Evolutionary conservation across 2,888 invertebrate species (phyloP), one percentile per base, ranked within the genome.

Genomic region (Hecatera dysodea): DNA sequence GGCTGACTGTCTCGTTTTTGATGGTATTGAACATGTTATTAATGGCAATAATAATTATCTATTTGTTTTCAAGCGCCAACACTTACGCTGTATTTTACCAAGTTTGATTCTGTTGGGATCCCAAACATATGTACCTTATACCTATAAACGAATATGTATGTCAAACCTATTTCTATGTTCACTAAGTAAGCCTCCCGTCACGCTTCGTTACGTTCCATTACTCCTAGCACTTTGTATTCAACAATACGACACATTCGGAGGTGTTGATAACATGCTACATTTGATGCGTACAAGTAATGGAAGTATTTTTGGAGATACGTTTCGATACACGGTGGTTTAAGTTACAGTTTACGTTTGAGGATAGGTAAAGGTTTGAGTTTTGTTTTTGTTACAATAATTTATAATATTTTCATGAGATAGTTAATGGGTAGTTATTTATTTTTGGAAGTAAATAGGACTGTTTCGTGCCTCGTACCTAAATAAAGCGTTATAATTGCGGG

Each of bases 181-280:
- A 39, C 75, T 82, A 69, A 81, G 84, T 68, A 65, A 73, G 60
- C 72, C 27, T 59, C 52, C 63, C 66, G 72, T 55, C 63, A 17
- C 74, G 57, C 62, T 67, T 67, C 75, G 81, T 71, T 68, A 68
- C 83, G 75, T 82, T 77, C 80, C 83, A 84, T 84, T 84, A 84
- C 62, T 29, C 71, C 60, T 11, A 50, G 39, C 55, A 82, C 64
- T 80, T 83, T 67, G 68, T 79, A 72, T 84, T 74, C 72, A 42
- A 80, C 67, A 75, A 68, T 68, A 71, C 61, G 29, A 62, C 70
- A 68, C 75, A 78, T 80, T 77, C 55, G 46, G 29, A 73, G 74
- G 85, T 77, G 75, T 75, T 80, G 83, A 85, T 83, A 78, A 68
- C 70, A 76, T 65, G 68, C 55, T 71, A 78, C 83, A 72, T 78